Base-by-base conservation (phyloP, 1,140 invertebrate genomes). In the Teleopsis dalmanni region DNA sequence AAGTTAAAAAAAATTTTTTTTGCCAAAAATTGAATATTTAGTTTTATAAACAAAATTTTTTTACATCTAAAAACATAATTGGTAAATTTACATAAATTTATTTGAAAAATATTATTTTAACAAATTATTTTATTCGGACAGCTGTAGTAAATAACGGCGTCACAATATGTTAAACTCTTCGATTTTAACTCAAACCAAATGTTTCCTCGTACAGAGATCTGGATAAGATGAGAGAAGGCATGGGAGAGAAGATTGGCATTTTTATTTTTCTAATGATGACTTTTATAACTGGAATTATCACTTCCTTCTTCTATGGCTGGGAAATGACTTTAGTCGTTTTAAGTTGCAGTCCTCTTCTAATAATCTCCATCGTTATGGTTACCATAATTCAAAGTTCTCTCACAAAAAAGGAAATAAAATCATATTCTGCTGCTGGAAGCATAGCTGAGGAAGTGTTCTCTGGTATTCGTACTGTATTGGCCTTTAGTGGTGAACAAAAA, bases 171-270 rank as follows among this genome's bases (percentile, higher is more conserved):
- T n/a, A n/a, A n/a, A n/a, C n/a, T n/a, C n/a, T n/a, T n/a, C n/a
- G n/a, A n/a, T n/a, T n/a, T n/a, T n/a, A n/a, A n/a, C n/a, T n/a
- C n/a, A n/a, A n/a, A n/a, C n/a, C n/a, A n/a, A n/a, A n/a, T n/a
- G n/a, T n/a, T 2, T 82, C 88, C 57, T 84, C 87, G 26, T 58
- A 41, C 53, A 81, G 92, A 68, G 91, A 96, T 70, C 71, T 96
- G 35, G 83, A 88, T 54, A 91, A 91, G 63, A 81, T 95, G 54
- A 87, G 91, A 56, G 90, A 84, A 47, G 93, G 92, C 9, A 90
- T 95, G 14, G 91, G 89, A 0, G 92, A 96, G 72, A 96, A 96
- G 68, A 74, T 95, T 3, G 83, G 84, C 0, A 83, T 90, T 54
- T 85, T 94, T 52, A 72, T 87, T 0, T 86, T 87, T 59, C 73